Percentiles rank a stretch among this genome's conserved stretches.
phyloP scores from a whole-genome alignment of 2,888 invertebrate genomes.

The Furcula furcula region DNA sequence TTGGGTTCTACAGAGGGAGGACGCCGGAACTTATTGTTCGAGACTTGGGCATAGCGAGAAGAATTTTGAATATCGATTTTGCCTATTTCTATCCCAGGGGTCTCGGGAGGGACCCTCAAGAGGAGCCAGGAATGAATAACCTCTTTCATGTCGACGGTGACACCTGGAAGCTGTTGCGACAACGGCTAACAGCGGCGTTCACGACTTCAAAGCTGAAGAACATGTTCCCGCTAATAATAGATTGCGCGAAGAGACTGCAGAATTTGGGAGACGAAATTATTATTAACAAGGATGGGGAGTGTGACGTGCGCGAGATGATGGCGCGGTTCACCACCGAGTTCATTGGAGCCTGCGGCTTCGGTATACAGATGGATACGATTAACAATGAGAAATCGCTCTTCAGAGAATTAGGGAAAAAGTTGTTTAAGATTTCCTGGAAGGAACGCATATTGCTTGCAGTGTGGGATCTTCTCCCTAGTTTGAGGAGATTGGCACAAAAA shows the following conservation, averaged over 20 bases:
- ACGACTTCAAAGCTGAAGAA: conserved; percentile 58
- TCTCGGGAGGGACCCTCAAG: conserved; percentile 35
- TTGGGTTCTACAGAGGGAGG: conserved; percentile 52
- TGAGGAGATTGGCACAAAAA: conserved; percentile 24
- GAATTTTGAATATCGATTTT: conserved; percentile 51
- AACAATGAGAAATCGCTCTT: conserved; percentile 49
- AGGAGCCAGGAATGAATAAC: conserved; percentile 46
- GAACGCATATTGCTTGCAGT: conserved; percentile 25
- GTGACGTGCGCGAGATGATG: conserved; percentile 50
- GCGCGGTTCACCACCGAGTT: conserved; percentile 57
- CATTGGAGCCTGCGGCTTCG: conserved; percentile 57
- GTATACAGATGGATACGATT: conserved; percentile 48
- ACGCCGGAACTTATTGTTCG: conserved; percentile 53
- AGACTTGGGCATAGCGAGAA: conserved; percentile 49
- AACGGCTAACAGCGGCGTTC: conserved; percentile 60
- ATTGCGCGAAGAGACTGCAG: conserved; percentile 54
- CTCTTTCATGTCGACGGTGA: conserved; percentile 59
- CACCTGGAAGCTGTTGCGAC: conserved; percentile 55
- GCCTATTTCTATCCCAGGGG: conserved; percentile 50
- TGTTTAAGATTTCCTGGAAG: conserved; percentile 33
- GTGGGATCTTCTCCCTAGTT: conserved; percentile 46
- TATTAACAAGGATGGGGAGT: conserved; percentile 34
- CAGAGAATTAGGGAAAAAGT: conserved; percentile 39
- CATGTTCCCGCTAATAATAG: conserved; percentile 63
- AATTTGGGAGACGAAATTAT: conserved; percentile 36